A percentile compares a stretch with the other conserved stretches of the same genome.
Evolutionary conservation across 1,140 invertebrate species (phyloP).

Genomic region (Drosophila insularis): DNA sequence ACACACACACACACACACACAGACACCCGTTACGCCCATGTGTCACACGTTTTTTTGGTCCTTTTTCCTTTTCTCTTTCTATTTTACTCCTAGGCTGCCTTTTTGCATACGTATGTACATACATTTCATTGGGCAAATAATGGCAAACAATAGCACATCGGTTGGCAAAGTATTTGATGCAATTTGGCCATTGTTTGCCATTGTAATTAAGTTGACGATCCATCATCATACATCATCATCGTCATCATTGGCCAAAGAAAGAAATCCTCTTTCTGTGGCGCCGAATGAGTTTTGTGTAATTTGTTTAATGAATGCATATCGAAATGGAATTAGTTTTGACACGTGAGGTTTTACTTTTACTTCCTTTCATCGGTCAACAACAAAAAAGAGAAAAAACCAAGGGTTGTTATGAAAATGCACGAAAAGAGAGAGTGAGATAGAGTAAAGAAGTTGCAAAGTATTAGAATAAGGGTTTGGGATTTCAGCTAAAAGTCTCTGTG

Average conservation of each 20-base stretch:
- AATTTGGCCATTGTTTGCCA: slow-evolving; percentile 69
- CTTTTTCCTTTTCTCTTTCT: slow-evolving; percentile 17
- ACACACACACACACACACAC: neutral
- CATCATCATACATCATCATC: slow-evolving; percentile 80
- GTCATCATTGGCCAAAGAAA: slow-evolving; percentile 36
- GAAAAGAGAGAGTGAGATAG: too few relatives aligned
- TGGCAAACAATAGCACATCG: slow-evolving; percentile 7
- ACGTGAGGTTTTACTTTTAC: slow-evolving; percentile 27
- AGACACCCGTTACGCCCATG: slow-evolving; percentile 24
- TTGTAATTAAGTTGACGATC: slow-evolving; percentile 80
- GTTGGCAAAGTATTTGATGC: slow-evolving; percentile 50
- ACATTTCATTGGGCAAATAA: slow-evolving; percentile 54
- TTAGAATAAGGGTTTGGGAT: too few relatives aligned
- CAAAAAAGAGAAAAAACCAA: neutral
- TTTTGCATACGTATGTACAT: slow-evolving; percentile 60
- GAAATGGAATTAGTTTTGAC: slow-evolving; percentile 37
- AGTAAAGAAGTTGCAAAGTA: too few relatives aligned
- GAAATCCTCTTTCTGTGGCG: slow-evolving; percentile 30
- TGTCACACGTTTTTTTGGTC: slow-evolving; percentile 58
- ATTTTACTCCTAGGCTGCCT: neutral
- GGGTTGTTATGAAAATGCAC: neutral
- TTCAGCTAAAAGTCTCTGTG: neutral
- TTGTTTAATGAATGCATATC: slow-evolving; percentile 60
- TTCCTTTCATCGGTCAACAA: neutral
- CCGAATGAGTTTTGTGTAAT: slow-evolving; percentile 49